Base-by-base conservation (phyloP, 2,113 vertebrate species). In the Gymnobelideus leadbeateri region DNA sequence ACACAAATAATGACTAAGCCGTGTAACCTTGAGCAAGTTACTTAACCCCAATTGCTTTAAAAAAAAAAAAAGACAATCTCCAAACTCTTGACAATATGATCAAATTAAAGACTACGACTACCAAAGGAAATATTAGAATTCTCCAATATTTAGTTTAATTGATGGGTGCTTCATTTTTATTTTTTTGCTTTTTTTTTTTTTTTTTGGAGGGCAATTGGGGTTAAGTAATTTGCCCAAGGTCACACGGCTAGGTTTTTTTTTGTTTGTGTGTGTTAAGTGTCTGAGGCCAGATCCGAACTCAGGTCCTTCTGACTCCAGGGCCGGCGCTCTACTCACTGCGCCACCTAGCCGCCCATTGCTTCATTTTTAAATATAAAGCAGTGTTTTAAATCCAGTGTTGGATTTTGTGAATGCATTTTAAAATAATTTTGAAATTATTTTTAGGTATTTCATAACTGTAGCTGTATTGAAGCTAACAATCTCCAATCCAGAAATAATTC, bases 361-460 rank as follows among this genome's bases (percentile, higher is more conserved):
- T 95, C 16, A 0, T 37, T 25, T 54, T 94, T 94, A 96, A 57
- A 49, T 94, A 95, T 51, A 96, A 94, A 43, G 6, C 8, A 90
- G 93, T 47, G 0, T 84, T 94, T 93, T 96, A 53, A 51, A 47
- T 0, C 0, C 8, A 0, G 16, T 94, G 1, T 51, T 28, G 23
- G 49, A 49, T 57, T 94, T 93, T 96, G 0, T 0, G 93, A 92
- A 91, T 89, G 47, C 57, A 55, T 91, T 95, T 47, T 95, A 0
- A 92, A 93, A 96, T 90, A 51, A 95, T 91, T 89, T 92, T 3
- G 57, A 92, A 93, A 50, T 97, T 6, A 92, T 95, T 96, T 54
- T 90, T 96, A 99, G 99, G 98, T 99, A 37, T 99, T 99, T 97
- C 98, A 99, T 96, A 99, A 99, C 98, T 99, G 99, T 96, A 99